A percentile compares a stretch with the other conserved stretches of the same genome.
Evolutionary conservation across 2,888 invertebrate species (phyloP).

Genomic region (Scotopteryx bipunctaria): DNA sequence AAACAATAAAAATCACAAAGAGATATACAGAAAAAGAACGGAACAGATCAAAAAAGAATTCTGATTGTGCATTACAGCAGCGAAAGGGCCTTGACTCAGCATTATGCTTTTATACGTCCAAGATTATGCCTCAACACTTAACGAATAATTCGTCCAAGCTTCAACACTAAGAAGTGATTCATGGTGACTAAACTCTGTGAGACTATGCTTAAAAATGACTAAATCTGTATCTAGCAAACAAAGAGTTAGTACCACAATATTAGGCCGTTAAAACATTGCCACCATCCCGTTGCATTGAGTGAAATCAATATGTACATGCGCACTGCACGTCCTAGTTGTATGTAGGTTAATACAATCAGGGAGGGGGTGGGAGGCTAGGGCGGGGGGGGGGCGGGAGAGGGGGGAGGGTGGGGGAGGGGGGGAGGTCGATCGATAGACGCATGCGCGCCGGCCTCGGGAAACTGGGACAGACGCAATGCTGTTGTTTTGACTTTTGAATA

Average conservation of each 20-base stretch:
- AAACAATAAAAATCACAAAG: too few relatives aligned
- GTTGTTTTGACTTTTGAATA: slow-evolving; percentile 27
- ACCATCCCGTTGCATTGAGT: slow-evolving; percentile 25
- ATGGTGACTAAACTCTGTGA: too few relatives aligned
- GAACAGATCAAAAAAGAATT: too few relatives aligned
- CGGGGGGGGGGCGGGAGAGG: slow-evolving; percentile 14
- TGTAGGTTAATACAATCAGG: slow-evolving; percentile 35
- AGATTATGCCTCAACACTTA: too few relatives aligned
- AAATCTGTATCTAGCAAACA: not conserved
- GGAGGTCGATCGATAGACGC: slow-evolving; percentile 32
- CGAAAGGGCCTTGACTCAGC: too few relatives aligned
- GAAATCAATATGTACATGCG: slow-evolving; percentile 33
- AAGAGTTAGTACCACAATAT: slow-evolving; percentile 1
- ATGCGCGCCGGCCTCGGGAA: slow-evolving; percentile 27
- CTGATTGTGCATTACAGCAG: too few relatives aligned
- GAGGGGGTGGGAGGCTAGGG: slow-evolving; percentile 17
- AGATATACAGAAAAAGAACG: too few relatives aligned
- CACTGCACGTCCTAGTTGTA: slow-evolving; percentile 23
- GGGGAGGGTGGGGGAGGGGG: slow-evolving; percentile 15
- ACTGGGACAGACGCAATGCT: slow-evolving; percentile 38
- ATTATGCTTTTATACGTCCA: too few relatives aligned
- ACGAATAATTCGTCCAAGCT: too few relatives aligned
- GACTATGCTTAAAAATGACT: too few relatives aligned
- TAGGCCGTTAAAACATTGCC: slow-evolving; percentile 1
- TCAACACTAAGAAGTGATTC: too few relatives aligned